Evolutionary conservation across 2,888 invertebrate genomes (phyloP).

Genomic region (Heliconius sara): DNA sequence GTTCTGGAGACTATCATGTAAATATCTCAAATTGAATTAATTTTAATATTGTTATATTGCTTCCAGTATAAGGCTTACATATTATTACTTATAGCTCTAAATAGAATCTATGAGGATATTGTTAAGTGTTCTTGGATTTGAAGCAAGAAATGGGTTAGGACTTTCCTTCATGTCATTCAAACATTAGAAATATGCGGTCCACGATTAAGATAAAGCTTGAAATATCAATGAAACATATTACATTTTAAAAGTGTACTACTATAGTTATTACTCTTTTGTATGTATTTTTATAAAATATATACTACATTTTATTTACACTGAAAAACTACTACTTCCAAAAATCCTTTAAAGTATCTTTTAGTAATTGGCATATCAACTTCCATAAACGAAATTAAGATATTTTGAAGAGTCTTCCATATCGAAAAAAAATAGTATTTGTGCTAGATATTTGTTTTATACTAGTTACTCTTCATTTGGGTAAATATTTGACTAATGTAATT

Average conservation of each 20-base stretch:
- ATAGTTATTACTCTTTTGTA: constrained; percentile 75
- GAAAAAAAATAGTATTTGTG: constrained; percentile 76
- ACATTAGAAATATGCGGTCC: constrained; percentile 64
- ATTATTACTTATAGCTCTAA: constrained; percentile 72
- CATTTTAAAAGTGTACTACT: constrained; percentile 68
- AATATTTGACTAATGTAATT: constrained; percentile 60
- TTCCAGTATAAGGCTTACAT: constrained; percentile 77
- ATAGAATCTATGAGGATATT: constrained; percentile 57
- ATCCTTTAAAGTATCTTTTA: constrained; percentile 64
- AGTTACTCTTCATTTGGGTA: constrained; percentile 64
- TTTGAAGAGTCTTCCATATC: constrained; percentile 83
- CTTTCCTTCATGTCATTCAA: constrained; percentile 43
- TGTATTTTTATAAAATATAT: constrained; percentile 83
- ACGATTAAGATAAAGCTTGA: constrained; percentile 67
- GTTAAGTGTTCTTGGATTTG: constrained; percentile 56
- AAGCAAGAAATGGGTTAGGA: constrained; percentile 48
- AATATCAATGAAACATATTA: constrained; percentile 83
- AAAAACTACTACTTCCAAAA: constrained; percentile 77
- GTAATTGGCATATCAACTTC: constrained; percentile 84
- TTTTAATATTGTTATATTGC: constrained; percentile 79
- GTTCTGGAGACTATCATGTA: constrained; percentile 73
- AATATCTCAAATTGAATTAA: constrained; percentile 73
- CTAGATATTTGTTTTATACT: constrained; percentile 69
- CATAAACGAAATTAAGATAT: constrained; percentile 74
- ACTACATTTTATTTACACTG: constrained; percentile 77